Base-by-base conservation (phyloP, 2,797 vertebrate genomes). In the Adrianichthys oophorus region DNA sequence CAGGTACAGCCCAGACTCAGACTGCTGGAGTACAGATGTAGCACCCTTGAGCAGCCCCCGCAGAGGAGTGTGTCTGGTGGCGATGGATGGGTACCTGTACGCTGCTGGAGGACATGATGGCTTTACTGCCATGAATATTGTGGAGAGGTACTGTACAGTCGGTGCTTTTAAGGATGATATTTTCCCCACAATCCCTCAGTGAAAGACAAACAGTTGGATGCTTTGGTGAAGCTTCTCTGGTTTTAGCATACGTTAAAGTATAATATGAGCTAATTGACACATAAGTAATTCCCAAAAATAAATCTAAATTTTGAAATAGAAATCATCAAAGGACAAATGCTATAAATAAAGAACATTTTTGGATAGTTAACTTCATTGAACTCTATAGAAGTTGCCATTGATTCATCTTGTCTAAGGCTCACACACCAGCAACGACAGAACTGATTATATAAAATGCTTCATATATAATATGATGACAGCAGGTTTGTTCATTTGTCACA, bases 1-100 rank as follows among this genome's bases (percentile, higher is more conserved):
- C 79, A 91, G 91, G 74, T 91, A 89, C 53, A 59, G 80, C 58
- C 85, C 89, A 14, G 79, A 78, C 69, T 76, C 69, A 15, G 86
- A 89, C 59, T 79, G 73, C 65, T 92, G 89, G 91, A 91, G 84
- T 48, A 62, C 72, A 48, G 82, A 90, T 26, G 86, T 90, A 74
- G 87, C 86, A 15, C 79, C 85, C 23, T 84, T 91, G 57, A 89
- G 81, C 65, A 72, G 82, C 70, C 84, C 87, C 56, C 88, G 88
- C 68, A 80, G 72, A 6, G 78, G 85, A 15, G 79, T 85, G 47
- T 87, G 86, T 64, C 68, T 87, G 66, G 62, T 81, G 41, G 84
- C 62, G 29, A 82, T 91, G 75, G 83, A 86, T 2, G 81, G 84
- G n/a, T 80, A 78, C 72, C 79, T 91, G 54, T 89, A 85, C 7